Evolutionary conservation across 1,140 invertebrate genomes (phyloP).

Genomic region (Druon quercuslanigerum): DNA sequence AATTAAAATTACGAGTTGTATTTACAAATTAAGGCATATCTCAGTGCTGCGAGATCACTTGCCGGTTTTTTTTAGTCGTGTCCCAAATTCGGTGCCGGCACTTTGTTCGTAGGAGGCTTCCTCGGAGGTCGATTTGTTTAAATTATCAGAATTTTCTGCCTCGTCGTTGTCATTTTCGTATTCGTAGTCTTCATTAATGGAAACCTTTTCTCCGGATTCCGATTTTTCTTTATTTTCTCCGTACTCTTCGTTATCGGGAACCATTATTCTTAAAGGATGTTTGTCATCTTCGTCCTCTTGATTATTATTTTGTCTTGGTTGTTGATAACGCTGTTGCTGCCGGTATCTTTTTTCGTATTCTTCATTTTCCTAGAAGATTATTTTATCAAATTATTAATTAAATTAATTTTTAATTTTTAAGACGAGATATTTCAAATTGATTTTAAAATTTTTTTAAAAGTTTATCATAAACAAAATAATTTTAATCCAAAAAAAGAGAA

Average conservation of each 20-base stretch:
- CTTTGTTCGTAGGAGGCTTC: conserved; percentile 42
- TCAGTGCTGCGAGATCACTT: neutral
- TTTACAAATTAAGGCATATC: neutral
- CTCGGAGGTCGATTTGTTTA: conserved; percentile 7
- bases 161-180: conserved; percentile 64
- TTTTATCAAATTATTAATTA: neutral
- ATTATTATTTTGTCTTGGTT: conserved; percentile 39
- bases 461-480: too few relatives aligned
- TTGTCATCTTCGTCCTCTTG: conserved; percentile 47
- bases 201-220: conserved; percentile 42
- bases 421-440: too few relatives aligned
- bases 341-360: conserved; percentile 39
- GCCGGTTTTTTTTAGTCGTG: conserved; percentile 50
- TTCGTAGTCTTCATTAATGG: conserved; percentile 60
- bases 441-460: too few relatives aligned
- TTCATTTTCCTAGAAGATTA: conserved; percentile 19
- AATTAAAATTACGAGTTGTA: neutral
- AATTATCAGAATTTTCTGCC: conserved; percentile 5
- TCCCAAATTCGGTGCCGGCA: conserved; percentile 56
- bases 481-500: too few relatives aligned
- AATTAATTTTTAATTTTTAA: too few relatives aligned
- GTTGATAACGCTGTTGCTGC: conserved; percentile 46
- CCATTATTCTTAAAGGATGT: conserved; percentile 70
- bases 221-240: conserved; percentile 40
- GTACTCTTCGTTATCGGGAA: conserved; percentile 69